Evolutionary conservation across 2,797 vertebrate genomes (phyloP), one percentile per base, ranked within the genome.

Genomic region (Cossypha caffra): DNA sequence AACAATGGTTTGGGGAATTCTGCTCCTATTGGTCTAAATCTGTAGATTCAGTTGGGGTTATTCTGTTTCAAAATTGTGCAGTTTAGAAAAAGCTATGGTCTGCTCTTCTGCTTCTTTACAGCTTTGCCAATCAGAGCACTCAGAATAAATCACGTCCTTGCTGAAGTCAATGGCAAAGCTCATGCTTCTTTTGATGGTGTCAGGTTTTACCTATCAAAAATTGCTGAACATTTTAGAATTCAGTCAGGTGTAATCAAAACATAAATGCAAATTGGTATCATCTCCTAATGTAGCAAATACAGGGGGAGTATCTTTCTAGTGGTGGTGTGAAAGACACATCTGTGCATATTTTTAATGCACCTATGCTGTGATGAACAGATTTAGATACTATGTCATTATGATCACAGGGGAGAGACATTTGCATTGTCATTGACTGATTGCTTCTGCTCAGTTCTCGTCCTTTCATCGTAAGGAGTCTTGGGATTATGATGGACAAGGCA

Each of bases 201-300:
- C 91, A 94, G 73, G 37, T 76, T 94, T 94, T 47, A 92, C 81
- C 88, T 45, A 35, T 28, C 58, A 62, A 68, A 90, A 86, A 91
- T 78, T 92, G 77, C 71, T 7, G 8, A 87, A 57, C 55, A 5
- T 88, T 38, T 84, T 16, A 85, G 79, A 90, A 95, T 92, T 88
- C 91, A 93, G 91, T 95, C 82, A 95, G 82, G 69, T 90, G 82
- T 88, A 96, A 97, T 96, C 92, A 96, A 96, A 96, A 95, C 92
- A 93, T 31, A 88, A 87, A 96, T 96, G 86, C 94, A 93, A 90
- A 93, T 88, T 61, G 71, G 38, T 92, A 54, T 94, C 72, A 85
- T 84, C 74, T 94, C 51, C 26, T 94, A 91, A 88, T 88, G 76
- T 25, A 40, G 69, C 90, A 95, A 94, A 94, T 95, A 93, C 28